Evolutionary conservation across 2,797 vertebrate genomes (phyloP), one percentile per base, ranked within the genome.

Genomic region (Protonibea diacanthus): DNA sequence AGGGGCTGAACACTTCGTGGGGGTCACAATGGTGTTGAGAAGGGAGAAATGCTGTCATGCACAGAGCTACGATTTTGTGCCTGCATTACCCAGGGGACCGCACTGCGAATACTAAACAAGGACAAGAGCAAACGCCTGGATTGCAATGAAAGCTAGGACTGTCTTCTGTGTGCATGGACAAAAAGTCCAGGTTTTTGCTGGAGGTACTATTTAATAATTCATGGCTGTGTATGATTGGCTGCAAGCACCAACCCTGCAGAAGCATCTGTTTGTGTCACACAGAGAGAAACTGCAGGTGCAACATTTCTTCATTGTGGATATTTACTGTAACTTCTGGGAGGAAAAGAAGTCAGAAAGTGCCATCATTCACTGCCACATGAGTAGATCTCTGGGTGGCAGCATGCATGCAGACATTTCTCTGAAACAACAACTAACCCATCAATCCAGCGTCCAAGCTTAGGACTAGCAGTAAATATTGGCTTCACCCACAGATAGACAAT

Each of bases 121-220:
- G 87, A 92, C 86, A 90, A 55, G 80, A 83, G 78, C 82, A 85
- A 85, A 89, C 15, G 76, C 73, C 72, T 74, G 78, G 85, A 77
- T 87, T 75, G 82, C 80, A 86, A 73, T 79, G 80, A 88, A 80
- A 89, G 77, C 78, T 64, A 74, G 57, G 69, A 78, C 71, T 45
- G 60, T 87, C 84, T 90, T 84, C 78, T 88, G 76, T 84, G 77
- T 85, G 80, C 79, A 88, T 63, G 83, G 88, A 91, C 83, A 88
- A 84, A 93, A 92, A 86, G 84, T 91, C 76, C 75, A 69, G 76
- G 84, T 85, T 90, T 38, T 91, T 78, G 84, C 90, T 93, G 64
- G 81, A 89, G 89, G 87, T 90, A 76, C 66, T 76, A 52, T 89
- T 96, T 86, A 94, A 95, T 93, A 90, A 95, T 95, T 93, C 85